Base-by-base conservation (phyloP, 1,140 invertebrate genomes). In the Geopemphigus sp. region DNA sequence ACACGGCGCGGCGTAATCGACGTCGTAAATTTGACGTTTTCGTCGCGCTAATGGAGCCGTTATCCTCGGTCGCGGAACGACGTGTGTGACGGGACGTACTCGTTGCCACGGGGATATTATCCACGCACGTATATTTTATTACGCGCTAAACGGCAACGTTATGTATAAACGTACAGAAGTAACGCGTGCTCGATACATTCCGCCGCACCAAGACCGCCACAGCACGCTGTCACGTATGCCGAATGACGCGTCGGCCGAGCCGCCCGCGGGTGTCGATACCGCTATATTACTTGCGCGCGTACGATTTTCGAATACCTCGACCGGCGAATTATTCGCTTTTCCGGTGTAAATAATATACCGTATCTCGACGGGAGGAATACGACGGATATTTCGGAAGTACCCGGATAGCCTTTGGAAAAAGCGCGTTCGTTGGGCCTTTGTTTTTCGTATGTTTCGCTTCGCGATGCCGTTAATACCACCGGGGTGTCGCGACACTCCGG, bases 41-140 rank as follows among this genome's bases (percentile, higher is more conserved):
- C 29, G 29, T n/a, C 61, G 8, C 22, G 39, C 66, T 68, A 68
- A 68, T 68, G 66, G 66, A 68, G 22, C 6, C 45, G 45, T 68
- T 50, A 26, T 5, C 22, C 45, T 68, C 47, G 22, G 45, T 68
- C 66, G 45, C 22, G 39, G 22, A n/a, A 24, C 6, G 22, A 17
- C 6, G 0, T 10, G 64, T 17, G 64, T 19, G 5, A 68, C 47
- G 39, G n/a, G 24, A 50, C 66, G 11, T 39, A 8, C 8, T 39
- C 8, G 8, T 39, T 22, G 32, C 11, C 32, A 45, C 32, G 15
- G 32, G 19, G 45, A 66, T 47, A 22, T 29, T 17, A 22, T 12
- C 17, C 45, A 68, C 24, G 50, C 32, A 66, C 22, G 32, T 66
- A 54, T 17, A 19, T n/a, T 15, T 32, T 63, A 17, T 26, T 10